Evolutionary conservation across 1,140 invertebrate species (phyloP).

Genomic region (Amphibalanus amphitrite): DNA sequence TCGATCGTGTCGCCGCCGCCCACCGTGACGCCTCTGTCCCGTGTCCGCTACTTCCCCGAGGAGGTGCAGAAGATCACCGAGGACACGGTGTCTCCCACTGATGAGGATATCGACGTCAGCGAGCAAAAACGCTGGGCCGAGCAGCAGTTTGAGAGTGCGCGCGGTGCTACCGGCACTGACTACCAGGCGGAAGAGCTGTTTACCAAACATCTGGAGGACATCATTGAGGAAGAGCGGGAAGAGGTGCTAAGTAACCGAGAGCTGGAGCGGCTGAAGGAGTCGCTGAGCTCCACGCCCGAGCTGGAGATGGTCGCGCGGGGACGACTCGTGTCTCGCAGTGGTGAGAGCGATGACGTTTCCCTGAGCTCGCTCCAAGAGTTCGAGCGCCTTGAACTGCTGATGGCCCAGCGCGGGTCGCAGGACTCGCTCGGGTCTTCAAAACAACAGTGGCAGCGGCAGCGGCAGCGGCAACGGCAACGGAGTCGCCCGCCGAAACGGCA

Average conservation of each 20-base stretch:
- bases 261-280: conserved; percentile 21
- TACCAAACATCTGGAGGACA: conserved; percentile 47
- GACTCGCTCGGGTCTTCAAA: conserved; percentile 38
- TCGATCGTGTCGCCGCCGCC: conserved; percentile 31
- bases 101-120: conserved; percentile 35
- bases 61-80: conserved; percentile 10
- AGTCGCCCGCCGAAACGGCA: conserved; percentile 10
- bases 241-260: conserved; percentile 28
- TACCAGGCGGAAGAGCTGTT: conserved; percentile 36
- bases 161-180: conserved; percentile 41
- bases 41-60: conserved; percentile 31
- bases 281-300: conserved; percentile 61
- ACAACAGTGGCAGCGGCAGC: conserved; percentile 33
- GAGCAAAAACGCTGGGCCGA: conserved; percentile 72
- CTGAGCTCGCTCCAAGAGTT: conserved; percentile 86
- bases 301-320: conserved; percentile 61
- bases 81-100: neutral
- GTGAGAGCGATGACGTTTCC: conserved; percentile 77
- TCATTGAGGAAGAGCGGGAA: conserved; percentile 45
- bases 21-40: conserved; percentile 34
- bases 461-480: conserved; percentile 10
- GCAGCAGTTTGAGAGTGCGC: conserved; percentile 53
- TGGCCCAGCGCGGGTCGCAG: conserved; percentile 34
- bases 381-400: conserved; percentile 67
- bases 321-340: conserved; percentile 53